A percentile compares a stretch with the other conserved stretches of the same genome.
phyloP scores from a whole-genome alignment of 2,888 invertebrate species.

The Bibio marci region DNA sequence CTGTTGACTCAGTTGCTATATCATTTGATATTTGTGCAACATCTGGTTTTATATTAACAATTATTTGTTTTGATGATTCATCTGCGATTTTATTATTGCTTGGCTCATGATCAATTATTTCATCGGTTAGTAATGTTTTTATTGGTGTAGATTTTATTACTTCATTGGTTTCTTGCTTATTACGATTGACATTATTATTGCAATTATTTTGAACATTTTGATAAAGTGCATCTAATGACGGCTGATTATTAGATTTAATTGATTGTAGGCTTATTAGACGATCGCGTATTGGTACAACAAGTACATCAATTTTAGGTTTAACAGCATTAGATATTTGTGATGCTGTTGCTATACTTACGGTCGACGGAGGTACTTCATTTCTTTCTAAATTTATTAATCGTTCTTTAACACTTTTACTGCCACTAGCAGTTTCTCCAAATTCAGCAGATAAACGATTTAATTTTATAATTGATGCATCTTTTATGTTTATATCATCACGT shows the following conservation, averaged over 20 bases:
- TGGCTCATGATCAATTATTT: too few relatives aligned
- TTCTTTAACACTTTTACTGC: constrained; percentile 35
- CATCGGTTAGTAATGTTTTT: too few relatives aligned
- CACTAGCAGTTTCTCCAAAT: constrained; percentile 24
- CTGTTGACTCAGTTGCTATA: too few relatives aligned
- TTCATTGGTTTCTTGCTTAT: too few relatives aligned
- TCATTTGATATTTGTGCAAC: too few relatives aligned
- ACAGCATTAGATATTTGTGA: constrained; percentile 9
- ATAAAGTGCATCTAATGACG: neutral
- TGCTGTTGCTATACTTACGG: too few relatives aligned
- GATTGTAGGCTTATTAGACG: constrained; percentile 6
- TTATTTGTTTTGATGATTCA: too few relatives aligned
- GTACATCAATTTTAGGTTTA: constrained; percentile 17
- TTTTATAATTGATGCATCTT: constrained; percentile 27
- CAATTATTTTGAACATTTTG: neutral
- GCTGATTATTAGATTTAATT: neutral
- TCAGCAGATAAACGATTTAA: constrained; percentile 38
- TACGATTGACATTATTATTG: too few relatives aligned
- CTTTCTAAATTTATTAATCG: constrained; percentile 44
- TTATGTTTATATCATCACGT: constrained; percentile 34
- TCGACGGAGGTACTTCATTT: constrained; percentile 15
- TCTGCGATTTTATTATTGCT: too few relatives aligned
- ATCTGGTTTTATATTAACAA: too few relatives aligned
- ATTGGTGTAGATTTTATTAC: neutral
- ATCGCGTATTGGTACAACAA: constrained; percentile 19